phyloP scores from a whole-genome alignment of 2,113 vertebrate genomes.

The Lampris megalopsis region DNA sequence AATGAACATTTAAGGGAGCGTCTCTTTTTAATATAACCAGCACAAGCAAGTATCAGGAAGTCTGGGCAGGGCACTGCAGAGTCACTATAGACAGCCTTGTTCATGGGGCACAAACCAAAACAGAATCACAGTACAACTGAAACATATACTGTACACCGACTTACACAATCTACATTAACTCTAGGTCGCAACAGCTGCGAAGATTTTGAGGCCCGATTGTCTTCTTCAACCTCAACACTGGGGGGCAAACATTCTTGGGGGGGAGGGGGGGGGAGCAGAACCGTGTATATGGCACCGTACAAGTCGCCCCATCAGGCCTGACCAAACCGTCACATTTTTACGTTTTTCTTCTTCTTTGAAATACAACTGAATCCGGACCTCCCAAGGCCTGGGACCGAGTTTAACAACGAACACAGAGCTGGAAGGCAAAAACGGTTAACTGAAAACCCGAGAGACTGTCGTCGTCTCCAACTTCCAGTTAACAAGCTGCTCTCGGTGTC shows the following conservation, averaged over 20 bases:
- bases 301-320: slow-evolving; percentile 46
- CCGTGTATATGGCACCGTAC: slow-evolving; percentile 63
- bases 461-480: neutral
- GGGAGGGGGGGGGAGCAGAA: neutral
- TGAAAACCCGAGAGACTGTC: neutral
- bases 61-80: slow-evolving; percentile 28
- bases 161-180: neutral
- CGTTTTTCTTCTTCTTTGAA: slow-evolving; percentile 21
- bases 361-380: slow-evolving; percentile 48
- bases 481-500: neutral
- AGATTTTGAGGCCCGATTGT: slow-evolving; percentile 71
- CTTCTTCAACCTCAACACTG: slow-evolving; percentile 47
- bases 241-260: neutral
- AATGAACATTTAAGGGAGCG: neutral
- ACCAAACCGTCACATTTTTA: neutral
- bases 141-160: slow-evolving; percentile 39
- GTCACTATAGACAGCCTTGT: slow-evolving; percentile 15
- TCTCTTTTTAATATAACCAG: slow-evolving; percentile 6
- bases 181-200: slow-evolving; percentile 39
- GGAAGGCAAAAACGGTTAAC: neutral
- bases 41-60: slow-evolving; percentile 12
- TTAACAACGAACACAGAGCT: slow-evolving; percentile 21
- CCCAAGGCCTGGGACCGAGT: slow-evolving; percentile 16
- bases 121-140: slow-evolving; percentile 35
- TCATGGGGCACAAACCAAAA: slow-evolving; percentile 6